Base-by-base conservation (phyloP, 2,113 vertebrate genomes). In the Cyphomyrus plagiostoma region DNA sequence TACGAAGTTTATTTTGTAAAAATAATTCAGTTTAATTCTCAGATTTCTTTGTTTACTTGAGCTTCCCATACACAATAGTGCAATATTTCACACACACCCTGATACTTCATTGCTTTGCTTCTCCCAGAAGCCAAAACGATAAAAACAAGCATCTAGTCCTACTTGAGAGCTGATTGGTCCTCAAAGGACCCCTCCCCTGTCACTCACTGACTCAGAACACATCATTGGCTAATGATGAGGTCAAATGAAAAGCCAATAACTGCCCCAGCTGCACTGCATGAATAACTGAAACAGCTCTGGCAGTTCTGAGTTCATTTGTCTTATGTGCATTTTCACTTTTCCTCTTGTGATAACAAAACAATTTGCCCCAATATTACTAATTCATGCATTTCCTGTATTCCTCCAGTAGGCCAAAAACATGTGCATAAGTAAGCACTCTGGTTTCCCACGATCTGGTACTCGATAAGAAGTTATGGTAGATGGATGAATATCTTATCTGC, bases 341-440 rank as follows among this genome's bases (percentile, higher is more conserved):
- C 49, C 26, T 8, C 82, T 10, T 23, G 8, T n/a, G 39, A 84
- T n/a, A 5, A n/a, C 21, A 84, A n/a, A 23, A n/a, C 19, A 23
- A 84, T 48, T 84, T 84, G 39, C 23, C 82, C 21, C 42, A n/a
- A 48, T 48, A 46, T 48, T n/a, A n/a, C 82, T 48, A 46, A 84
- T 84, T 48, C 45, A 48, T 48, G 52, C n/a, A 42, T 77, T 90
- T 50, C 39, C 91, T 91, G 91, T 93, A 90, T 5, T 9, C 89
- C 90, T 88, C 77, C 23, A 56, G 53, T 86, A 92, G 86, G 77
- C 26, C 66, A 89, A 80, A 23, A 90, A 56, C 46, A 49, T 2
- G 23, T 0, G 46, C 35, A 11, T 19, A 48, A 8, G 11, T 56
- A 83, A 89, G 70, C 35, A 17, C 3, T 39, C n/a, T 39, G 87